Evolutionary conservation across 2,113 vertebrate species (phyloP).

Genomic region (Xiphorhynchus elegans): DNA sequence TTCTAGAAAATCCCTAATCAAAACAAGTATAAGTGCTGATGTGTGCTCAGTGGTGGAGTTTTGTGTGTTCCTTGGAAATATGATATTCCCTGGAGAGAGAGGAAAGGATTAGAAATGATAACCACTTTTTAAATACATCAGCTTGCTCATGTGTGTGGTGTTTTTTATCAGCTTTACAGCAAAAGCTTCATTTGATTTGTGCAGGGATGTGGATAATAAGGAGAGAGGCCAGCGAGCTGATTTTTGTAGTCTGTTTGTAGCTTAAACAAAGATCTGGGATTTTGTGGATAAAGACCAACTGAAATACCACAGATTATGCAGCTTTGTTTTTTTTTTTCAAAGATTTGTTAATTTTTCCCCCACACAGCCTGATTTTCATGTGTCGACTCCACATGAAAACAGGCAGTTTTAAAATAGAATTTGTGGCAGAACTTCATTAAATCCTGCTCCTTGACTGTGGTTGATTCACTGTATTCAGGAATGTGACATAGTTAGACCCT

Average conservation of each 20-base stretch:
- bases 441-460: background rate
- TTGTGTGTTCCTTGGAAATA: slow-evolving; percentile 54
- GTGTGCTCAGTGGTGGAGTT: slow-evolving; percentile 45
- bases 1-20: slow-evolving; percentile 73
- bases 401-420: slow-evolving; percentile 38
- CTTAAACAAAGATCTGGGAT: slow-evolving; percentile 82
- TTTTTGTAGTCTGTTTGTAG: slow-evolving; percentile 77
- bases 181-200: slow-evolving; percentile 79
- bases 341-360: slow-evolving; percentile 73
- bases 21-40: slow-evolving; percentile 63
- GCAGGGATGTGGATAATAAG: slow-evolving; percentile 75
- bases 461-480: background rate
- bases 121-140: slow-evolving; percentile 72
- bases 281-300: slow-evolving; percentile 76
- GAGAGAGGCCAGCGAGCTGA: slow-evolving; percentile 71
- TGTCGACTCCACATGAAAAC: slow-evolving; percentile 53
- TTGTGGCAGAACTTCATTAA: slow-evolving; percentile 25
- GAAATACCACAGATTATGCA: slow-evolving; percentile 78
- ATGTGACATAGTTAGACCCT: background rate
- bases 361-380: background rate
- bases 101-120: slow-evolving; percentile 72
- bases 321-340: slow-evolving; percentile 64
- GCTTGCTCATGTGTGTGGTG: slow-evolving; percentile 52
- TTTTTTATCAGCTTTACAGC: slow-evolving; percentile 75
- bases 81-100: slow-evolving; percentile 66